Evolutionary conservation across 2,113 vertebrate species (phyloP), one percentile per base, ranked within the genome.

Genomic region (Recurvirostra avosetta): DNA sequence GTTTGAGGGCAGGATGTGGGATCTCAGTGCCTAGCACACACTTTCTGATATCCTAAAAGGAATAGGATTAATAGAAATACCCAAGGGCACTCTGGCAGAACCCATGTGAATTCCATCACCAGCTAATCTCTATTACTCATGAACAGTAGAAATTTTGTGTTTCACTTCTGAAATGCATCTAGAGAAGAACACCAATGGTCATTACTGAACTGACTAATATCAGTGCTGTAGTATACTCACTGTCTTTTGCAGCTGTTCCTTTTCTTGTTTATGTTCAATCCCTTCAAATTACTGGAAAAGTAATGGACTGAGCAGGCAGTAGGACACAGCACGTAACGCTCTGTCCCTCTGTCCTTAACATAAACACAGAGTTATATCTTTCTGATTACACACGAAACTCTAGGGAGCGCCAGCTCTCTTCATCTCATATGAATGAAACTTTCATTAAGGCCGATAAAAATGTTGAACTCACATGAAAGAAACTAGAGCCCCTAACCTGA

Each of bases 41-140:
- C 59, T 82, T 76, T 94, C 77, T 81, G 95, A 90, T 88, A 67
- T 40, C 49, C 47, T 77, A 49, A 61, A 90, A 93, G 61, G 12
- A 92, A 52, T 10, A 77, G 8, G n/a, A 95, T 95, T 71, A 34
- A 86, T 47, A 40, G 38, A 97, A 96, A 86, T 79, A 67, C 75
- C 76, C 83, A 85, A 67, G 86, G 78, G 32, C 79, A 71, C 86
- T 87, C 75, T 82, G 92, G 85, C 94, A 96, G 78, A 78, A 89
- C 14, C 32, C 43, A n/a, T 27, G 30, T 74, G 45, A 66, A 81
- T 92, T 85, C 87, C 49, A 80, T 68, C 81, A 80, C 73, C 59
- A n/a, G 30, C 34, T 97, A 78, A 95, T 83, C 41, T 79, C 58
- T 78, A 21, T 67, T 92, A 62, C 45, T 84, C 52, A 81, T 45